Percentiles rank a stretch among this genome's conserved stretches.
These are phyloP conservation scores for Danio aesculapii DNA, from an alignment of 2,797 vertebrate species.

Conservation along the genomic window DNA sequence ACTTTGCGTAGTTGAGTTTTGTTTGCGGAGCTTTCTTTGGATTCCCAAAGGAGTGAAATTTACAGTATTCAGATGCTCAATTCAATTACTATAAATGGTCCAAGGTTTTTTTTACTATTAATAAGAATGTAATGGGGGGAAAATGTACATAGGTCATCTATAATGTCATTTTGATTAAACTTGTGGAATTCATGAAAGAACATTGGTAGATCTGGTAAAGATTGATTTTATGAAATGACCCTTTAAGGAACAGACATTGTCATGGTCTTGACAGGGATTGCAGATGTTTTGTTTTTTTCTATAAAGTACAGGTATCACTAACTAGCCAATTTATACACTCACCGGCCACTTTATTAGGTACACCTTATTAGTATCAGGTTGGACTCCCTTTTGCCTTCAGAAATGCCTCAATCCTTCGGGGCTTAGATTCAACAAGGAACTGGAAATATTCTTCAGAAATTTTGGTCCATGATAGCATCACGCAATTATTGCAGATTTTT, in stretches of 20 bases:
- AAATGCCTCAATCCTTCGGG: too few species aligned
- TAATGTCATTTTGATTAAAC: background rate
- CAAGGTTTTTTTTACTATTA: background rate
- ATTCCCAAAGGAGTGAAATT: background rate
- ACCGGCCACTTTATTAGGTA: too few species aligned
- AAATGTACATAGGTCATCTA: background rate
- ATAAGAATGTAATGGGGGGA: background rate
- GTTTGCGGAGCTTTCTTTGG: slow-evolving; percentile 24
- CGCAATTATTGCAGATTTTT: too few species aligned
- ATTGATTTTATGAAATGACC: background rate
- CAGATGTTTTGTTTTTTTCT: background rate
- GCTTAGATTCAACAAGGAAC: too few species aligned
- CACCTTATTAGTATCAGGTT: too few species aligned
- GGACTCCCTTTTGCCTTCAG: too few species aligned
- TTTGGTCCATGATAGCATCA: too few species aligned
- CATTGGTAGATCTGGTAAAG: background rate
- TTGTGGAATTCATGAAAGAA: background rate
- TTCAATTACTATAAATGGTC: slow-evolving; percentile 3
- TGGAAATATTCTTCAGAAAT: too few species aligned
- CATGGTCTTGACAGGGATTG: background rate
- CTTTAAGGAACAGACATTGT: background rate
- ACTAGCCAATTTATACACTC: too few species aligned
- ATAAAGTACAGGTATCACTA: too few species aligned
- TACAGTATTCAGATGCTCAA: background rate
- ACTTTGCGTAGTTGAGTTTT: slow-evolving; percentile 5